A percentile compares a stretch with the other conserved stretches of the same genome.
Conservation (phyloP, 2,797 vertebrate genomes). For the Perodicticus potto region DNA sequence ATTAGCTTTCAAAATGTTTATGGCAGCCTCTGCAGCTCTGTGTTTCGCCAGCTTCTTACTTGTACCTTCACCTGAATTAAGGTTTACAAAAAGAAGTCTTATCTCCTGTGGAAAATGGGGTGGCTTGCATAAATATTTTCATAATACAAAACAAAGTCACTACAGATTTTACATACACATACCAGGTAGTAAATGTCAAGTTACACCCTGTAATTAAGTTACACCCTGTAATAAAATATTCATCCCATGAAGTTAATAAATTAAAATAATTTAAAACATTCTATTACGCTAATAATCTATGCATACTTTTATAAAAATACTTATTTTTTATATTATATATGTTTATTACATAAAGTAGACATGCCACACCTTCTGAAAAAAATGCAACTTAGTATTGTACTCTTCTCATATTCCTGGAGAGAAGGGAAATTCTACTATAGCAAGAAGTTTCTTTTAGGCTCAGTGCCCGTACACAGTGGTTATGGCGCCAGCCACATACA, state of each 20-base stretch:
- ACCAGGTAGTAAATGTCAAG: background rate
- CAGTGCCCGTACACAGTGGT: too few relatives aligned
- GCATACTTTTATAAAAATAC: background rate
- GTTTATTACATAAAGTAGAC: background rate
- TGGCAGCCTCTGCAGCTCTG: conserved; percentile 92
- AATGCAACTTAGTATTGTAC: conserved; percentile 31
- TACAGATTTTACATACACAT: background rate
- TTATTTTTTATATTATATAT: conserved; percentile 8
- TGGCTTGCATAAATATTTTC: background rate
- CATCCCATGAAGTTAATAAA: background rate
- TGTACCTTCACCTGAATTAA: conserved; percentile 91
- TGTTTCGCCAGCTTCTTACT: conserved; percentile 96
- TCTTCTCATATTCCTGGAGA: conserved; percentile 38
- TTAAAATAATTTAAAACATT: conserved; percentile 36
- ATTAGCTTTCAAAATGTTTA: conserved; percentile 90
- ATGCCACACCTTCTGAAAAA: conserved; percentile 26
- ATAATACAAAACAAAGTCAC: conserved; percentile 22
- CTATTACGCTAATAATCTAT: conserved; percentile 35
- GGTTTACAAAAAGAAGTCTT: conserved; percentile 3
- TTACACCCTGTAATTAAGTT: background rate
- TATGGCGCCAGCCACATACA: too few relatives aligned
- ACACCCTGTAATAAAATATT: conserved; percentile 5
- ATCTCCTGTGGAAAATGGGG: conserved; percentile 27
- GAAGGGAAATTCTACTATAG: conserved; percentile 9
- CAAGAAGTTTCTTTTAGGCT: conserved; percentile 5